These are phyloP conservation scores for Lobophora halterata DNA, from an alignment of 2,888 invertebrate genomes.

Conservation along the genomic window DNA sequence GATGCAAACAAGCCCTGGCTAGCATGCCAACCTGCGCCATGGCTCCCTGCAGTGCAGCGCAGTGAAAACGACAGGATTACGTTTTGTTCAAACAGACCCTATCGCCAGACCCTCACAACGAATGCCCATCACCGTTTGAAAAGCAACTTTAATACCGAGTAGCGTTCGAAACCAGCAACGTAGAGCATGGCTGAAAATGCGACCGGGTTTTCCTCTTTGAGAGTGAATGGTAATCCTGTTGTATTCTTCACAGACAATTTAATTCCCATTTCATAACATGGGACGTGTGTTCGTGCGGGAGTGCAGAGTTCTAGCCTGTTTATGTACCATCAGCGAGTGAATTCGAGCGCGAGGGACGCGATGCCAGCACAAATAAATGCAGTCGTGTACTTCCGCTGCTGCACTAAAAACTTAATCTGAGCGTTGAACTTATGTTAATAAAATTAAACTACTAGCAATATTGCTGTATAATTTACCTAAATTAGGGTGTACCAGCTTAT, in stretches of 20 bases:
- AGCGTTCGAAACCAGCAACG: slow-evolving; percentile 33
- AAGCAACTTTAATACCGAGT: slow-evolving; percentile 2
- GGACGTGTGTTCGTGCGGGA: slow-evolving; percentile 44
- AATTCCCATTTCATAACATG: slow-evolving; percentile 65
- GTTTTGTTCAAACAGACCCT: slow-evolving; percentile 20
- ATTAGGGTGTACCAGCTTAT: background rate
- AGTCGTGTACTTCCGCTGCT: slow-evolving; percentile 14
- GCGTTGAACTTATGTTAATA: background rate
- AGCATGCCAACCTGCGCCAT: slow-evolving; percentile 38
- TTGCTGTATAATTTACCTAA: background rate
- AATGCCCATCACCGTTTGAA: slow-evolving; percentile 25
- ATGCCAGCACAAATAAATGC: slow-evolving; percentile 34
- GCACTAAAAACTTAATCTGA: slow-evolving; percentile 13
- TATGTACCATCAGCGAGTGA: slow-evolving; percentile 43
- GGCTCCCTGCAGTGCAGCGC: slow-evolving; percentile 48
- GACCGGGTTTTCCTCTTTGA: slow-evolving; percentile 20
- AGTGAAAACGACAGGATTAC: slow-evolving; percentile 42
- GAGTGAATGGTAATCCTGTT: slow-evolving; percentile 53
- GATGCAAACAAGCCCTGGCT: slow-evolving; percentile 33
- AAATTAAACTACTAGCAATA: slow-evolving; percentile 2
- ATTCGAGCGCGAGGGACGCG: slow-evolving; percentile 44
- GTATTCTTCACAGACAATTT: slow-evolving; percentile 70
- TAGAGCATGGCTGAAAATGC: slow-evolving; percentile 17
- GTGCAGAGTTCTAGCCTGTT: slow-evolving; percentile 33
- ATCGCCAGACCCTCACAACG: slow-evolving; percentile 11